phyloP scores from a whole-genome alignment of 1,140 invertebrate genomes.

The Gonioctena quinquepunctata region DNA sequence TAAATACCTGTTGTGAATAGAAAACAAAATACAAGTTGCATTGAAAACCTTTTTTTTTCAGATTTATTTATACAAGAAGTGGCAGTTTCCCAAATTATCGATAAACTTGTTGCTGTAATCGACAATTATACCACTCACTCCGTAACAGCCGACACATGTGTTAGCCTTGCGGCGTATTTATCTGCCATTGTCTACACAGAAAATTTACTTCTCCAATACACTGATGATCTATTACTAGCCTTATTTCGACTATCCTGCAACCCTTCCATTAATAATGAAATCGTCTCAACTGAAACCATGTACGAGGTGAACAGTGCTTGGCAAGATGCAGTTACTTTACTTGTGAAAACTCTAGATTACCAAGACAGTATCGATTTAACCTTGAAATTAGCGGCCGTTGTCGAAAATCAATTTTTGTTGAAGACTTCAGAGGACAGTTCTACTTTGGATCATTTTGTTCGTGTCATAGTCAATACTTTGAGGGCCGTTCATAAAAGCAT shows the following conservation, averaged over 20 bases:
- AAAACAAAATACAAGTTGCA: too few relatives aligned
- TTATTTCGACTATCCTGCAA: constrained; percentile 57
- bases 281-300: constrained; percentile 57
- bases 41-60: constrained; percentile 44
- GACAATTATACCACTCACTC: constrained; percentile 34
- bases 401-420: constrained; percentile 50
- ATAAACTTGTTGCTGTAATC: constrained; percentile 52
- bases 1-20: too few relatives aligned
- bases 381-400: constrained; percentile 48
- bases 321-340: constrained; percentile 57
- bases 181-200: constrained; percentile 57
- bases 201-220: constrained; percentile 43
- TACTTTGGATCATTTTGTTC: constrained; percentile 32
- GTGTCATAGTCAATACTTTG: constrained; percentile 35
- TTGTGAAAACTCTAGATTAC: constrained; percentile 23
- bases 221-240: constrained; percentile 54
- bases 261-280: constrained; percentile 45
- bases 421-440: constrained; percentile 12
- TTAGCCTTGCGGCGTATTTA: constrained; percentile 58
- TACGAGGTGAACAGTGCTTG: constrained; percentile 61
- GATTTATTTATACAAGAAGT: constrained; percentile 59
- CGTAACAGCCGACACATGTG: constrained; percentile 57
- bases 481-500: constrained; percentile 29
- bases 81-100: constrained; percentile 59
- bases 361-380: constrained; percentile 25